phyloP scores from a whole-genome alignment of 2,113 vertebrate genomes.

The Butorides virescens region DNA sequence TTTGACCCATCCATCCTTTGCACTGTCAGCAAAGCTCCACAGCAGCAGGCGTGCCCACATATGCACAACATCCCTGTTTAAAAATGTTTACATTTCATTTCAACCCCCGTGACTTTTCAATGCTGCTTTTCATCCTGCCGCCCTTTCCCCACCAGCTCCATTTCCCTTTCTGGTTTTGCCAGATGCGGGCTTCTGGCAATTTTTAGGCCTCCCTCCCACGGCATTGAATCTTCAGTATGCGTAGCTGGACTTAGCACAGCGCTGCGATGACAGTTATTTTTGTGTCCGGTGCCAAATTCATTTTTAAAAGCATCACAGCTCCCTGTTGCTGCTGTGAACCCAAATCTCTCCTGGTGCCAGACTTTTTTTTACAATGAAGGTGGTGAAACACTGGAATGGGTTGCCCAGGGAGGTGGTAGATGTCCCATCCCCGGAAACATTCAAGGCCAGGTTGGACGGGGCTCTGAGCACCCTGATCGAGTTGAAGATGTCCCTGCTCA shows the following conservation, averaged over 20 bases:
- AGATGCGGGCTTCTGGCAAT: not conserved
- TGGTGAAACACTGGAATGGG: not conserved
- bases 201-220: not conserved
- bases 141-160: not conserved
- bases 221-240: not conserved
- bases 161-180: not conserved
- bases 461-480: not conserved
- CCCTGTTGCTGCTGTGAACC: not conserved
- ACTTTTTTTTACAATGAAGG: not conserved
- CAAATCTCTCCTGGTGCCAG: not conserved
- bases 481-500: not conserved
- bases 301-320: not conserved
- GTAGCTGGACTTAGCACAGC: not conserved
- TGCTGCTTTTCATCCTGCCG: not conserved
- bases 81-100: not conserved
- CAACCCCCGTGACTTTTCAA: not conserved
- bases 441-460: not conserved
- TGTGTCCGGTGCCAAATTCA: not conserved
- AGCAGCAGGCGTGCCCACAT: not conserved
- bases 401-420: not conserved
- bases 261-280: not conserved
- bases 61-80: accelerated
- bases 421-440: not conserved
- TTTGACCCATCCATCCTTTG: not conserved
- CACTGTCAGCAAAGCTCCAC: not conserved